Evolutionary conservation across 1,140 invertebrate species (phyloP).

Genomic region (Euura saliciscinereae): DNA sequence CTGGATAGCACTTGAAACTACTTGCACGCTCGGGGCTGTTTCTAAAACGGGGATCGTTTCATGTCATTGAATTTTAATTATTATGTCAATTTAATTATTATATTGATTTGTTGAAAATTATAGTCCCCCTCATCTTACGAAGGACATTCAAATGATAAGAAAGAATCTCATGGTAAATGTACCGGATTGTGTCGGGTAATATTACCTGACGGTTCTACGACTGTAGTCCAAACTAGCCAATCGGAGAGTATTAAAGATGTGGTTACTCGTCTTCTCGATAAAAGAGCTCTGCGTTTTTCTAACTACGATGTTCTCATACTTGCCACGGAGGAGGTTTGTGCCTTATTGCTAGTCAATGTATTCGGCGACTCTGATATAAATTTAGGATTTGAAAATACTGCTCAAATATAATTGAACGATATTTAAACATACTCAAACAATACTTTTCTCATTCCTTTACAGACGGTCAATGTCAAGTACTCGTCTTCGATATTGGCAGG

Average conservation of each 20-base stretch:
- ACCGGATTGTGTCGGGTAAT: conserved; percentile 81
- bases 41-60: background rate
- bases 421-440: background rate
- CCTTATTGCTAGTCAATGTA: too few relatives aligned
- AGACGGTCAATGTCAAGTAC: conserved; percentile 73
- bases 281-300: conserved; percentile 77
- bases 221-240: conserved; percentile 80
- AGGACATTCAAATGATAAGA: conserved; percentile 56
- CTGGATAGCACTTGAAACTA: background rate
- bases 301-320: conserved; percentile 76
- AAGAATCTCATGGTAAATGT: conserved; percentile 55
- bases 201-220: conserved; percentile 88
- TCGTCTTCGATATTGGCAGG: conserved; percentile 74
- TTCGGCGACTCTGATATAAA: too few relatives aligned
- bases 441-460: conserved; percentile 36
- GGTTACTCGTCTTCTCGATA: conserved; percentile 82
- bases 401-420: too few relatives aligned
- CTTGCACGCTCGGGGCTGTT: background rate
- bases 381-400: too few relatives aligned
- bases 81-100: background rate
- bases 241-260: conserved; percentile 78
- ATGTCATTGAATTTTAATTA: too few relatives aligned
- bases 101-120: conserved; percentile 41
- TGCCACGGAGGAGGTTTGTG: conserved; percentile 54
- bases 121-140: conserved; percentile 59